phyloP scores from a whole-genome alignment of 1,140 invertebrate genomes.

The Oryctes rhinoceros region DNA sequence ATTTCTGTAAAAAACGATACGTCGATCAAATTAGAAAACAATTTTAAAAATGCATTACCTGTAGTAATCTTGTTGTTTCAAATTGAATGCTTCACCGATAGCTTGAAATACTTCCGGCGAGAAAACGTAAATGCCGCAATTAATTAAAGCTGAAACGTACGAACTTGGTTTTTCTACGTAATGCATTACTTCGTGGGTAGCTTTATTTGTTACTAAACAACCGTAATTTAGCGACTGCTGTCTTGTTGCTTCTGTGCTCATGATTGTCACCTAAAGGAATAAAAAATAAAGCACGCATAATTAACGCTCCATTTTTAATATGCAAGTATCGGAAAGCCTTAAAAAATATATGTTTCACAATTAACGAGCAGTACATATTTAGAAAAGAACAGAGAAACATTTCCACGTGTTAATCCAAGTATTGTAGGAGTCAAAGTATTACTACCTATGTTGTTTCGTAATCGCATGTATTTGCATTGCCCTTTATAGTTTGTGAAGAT shows the following conservation, averaged over 20 bases:
- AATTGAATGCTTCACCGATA: slow-evolving; percentile 82
- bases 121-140: slow-evolving; percentile 95
- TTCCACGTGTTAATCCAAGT: too few relatives aligned
- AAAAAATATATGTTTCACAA: too few relatives aligned
- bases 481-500: too few relatives aligned
- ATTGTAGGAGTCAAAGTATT: too few relatives aligned
- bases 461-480: too few relatives aligned
- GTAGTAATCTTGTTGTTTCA: slow-evolving; percentile 70
- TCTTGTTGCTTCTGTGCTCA: slow-evolving; percentile 89
- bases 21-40: slow-evolving; percentile 5
- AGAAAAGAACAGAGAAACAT: too few relatives aligned
- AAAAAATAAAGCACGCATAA: slow-evolving; percentile 33
- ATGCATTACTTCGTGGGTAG: slow-evolving; percentile 86
- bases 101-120: slow-evolving; percentile 86
- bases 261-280: slow-evolving; percentile 71
- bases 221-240: slow-evolving; percentile 95
- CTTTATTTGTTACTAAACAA: slow-evolving; percentile 87
- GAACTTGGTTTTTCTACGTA: slow-evolving; percentile 99
- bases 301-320: background rate
- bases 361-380: too few relatives aligned
- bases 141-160: slow-evolving; percentile 95
- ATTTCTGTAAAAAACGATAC: slow-evolving; percentile 56
- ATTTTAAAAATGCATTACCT: slow-evolving; percentile 52
- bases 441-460: too few relatives aligned
- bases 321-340: too few relatives aligned